Evolutionary conservation across 2,888 invertebrate species (phyloP), one percentile per base, ranked within the genome.

Genomic region (Heliothis peltigera): DNA sequence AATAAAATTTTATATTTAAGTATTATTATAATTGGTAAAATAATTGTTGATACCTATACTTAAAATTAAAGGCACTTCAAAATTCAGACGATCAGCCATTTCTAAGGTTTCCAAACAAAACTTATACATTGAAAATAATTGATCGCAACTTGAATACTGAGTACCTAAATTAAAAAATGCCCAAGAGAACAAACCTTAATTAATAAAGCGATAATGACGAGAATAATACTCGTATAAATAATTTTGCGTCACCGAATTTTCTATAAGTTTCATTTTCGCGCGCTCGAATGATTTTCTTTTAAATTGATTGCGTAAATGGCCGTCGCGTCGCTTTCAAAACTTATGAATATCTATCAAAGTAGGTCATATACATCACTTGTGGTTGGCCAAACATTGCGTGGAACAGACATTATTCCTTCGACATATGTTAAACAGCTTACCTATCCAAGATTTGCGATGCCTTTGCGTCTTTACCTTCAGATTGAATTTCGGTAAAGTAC

Each of bases 361-460:
- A 47, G 71, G 62, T 63, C 72, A 72, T 49, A 60, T 69, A 62
- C 19, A 44, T 68, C 56, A 57, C 59, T 64, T 72, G 39, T 55
- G 64, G 75, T 76, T 53, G 48, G 42, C 73, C 39, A 54, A 80
- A 62, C 64, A 59, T 69, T 51, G 64, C 61, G 57, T 58, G 62
- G 48, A 54, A 52, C 44, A 44, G 69, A 65, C 48, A 47, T 77
- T 32, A 75, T 75, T 78, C 72, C 43, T 60, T 65, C 66, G 55
- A 64, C n/a, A n/a, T 70, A 80, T 75, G 81, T 75, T 62, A 80
- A 80, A 54, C 61, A 70, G 61, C 2, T 18, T 19, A 44, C 53
- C 18, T 54, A 60, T 64, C 57, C 44, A 58, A 52, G 69, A 52
- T 68, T 61, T 48, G 62, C 44, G 63, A 65, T 54, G 65, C 67